Percentiles rank a stretch among this genome's conserved stretches.
Conservation (phyloP, 1,140 invertebrate genomes). For the Linepithema humile region DNA sequence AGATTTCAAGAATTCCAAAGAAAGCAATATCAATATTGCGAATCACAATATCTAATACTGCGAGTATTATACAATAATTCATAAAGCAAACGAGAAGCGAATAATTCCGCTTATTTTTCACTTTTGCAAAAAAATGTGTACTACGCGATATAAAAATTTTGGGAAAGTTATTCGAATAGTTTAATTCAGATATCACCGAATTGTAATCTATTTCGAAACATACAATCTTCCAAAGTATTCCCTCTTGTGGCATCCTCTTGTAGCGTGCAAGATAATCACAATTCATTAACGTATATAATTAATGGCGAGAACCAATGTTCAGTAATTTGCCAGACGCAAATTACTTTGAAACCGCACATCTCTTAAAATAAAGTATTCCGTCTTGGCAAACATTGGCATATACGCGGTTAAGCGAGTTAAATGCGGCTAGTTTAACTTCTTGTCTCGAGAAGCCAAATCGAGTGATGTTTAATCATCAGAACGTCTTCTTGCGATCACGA, state of each 20-base stretch:
- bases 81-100: background rate
- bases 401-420: constrained; percentile 29
- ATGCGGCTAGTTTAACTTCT: constrained; percentile 18
- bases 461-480: constrained; percentile 18
- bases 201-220: background rate
- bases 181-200: background rate
- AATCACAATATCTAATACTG: background rate
- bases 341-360: constrained; percentile 40
- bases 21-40: background rate
- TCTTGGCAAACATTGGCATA: constrained; percentile 32
- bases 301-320: constrained; percentile 35
- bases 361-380: constrained; percentile 36
- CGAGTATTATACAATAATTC: background rate
- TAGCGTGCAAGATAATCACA: background rate
- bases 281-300: constrained; percentile 41
- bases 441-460: background rate
- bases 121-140: background rate
- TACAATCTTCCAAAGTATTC: background rate
- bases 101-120: background rate
- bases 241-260: background rate
- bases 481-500: background rate
- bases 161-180: background rate
- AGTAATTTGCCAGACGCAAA: constrained; percentile 33
- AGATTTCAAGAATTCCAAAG: background rate
- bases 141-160: background rate